Evolutionary conservation across 1,140 invertebrate species (phyloP).

Genomic region (Mercenaria mercenaria): DNA sequence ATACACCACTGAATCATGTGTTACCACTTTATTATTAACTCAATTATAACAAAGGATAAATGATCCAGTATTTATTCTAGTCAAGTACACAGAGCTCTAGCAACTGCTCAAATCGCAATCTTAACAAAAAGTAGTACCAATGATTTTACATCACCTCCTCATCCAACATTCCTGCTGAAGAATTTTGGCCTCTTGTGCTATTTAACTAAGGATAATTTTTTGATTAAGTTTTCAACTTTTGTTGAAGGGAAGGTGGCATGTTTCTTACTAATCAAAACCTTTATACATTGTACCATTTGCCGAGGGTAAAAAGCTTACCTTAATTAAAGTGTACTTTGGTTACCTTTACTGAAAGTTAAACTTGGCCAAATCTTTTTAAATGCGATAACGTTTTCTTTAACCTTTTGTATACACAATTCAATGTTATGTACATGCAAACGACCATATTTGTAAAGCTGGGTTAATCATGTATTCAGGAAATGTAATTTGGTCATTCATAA

Average conservation of each 20-base stretch:
- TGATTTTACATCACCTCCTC: no score
- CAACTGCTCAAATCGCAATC: no score
- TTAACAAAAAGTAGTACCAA: no score
- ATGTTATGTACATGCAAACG: conserved; percentile 6
- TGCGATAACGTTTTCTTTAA: conserved; percentile 37
- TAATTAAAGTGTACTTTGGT: conserved; percentile 4
- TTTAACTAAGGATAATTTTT: background rate
- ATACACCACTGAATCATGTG: background rate
- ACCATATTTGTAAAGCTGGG: conserved; percentile 48
- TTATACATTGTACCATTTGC: background rate
- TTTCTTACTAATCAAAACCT: no score
- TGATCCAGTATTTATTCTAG: background rate
- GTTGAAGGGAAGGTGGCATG: no score
- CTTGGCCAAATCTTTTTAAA: conserved; percentile 14
- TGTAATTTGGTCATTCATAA: conserved; percentile 64
- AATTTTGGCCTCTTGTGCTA: no score
- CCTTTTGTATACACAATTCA: conserved; percentile 23
- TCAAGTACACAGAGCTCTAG: background rate
- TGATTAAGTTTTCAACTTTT: no score
- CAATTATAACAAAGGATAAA: background rate
- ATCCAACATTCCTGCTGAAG: no score
- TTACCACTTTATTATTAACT: background rate
- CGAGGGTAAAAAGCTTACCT: background rate
- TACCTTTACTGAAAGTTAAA: conserved; percentile 37
- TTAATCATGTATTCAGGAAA: conserved; percentile 40